Base-by-base conservation (phyloP, 1,140 invertebrate species). In the Sogatella furcifera region DNA sequence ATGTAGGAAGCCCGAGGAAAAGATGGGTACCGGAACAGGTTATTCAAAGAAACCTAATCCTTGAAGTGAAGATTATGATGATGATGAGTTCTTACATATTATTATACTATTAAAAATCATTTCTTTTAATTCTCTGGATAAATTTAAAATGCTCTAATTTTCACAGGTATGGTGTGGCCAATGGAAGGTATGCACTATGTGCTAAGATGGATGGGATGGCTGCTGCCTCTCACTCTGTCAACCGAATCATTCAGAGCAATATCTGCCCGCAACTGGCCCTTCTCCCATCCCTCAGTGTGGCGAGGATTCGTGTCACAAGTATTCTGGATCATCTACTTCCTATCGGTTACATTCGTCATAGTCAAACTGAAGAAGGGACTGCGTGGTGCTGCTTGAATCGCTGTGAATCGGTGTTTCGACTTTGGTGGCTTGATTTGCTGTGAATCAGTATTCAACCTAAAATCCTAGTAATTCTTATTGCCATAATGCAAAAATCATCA, bases 221-320 rank as follows among this genome's bases (percentile, higher is more conserved):
- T 73, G 53, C 70, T 84, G 13, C 83, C 83, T 4, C 75, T 82
- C 60, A 84, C 83, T 0, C 71, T 79, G 41, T 77, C 81, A 2
- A 79, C 80, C 21, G 79, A 83, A 59, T 75, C 79, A 3, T 76
- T 84, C 71, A 69, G 83, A 62, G 76, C 75, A 41, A 73, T 84
- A n/a, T 71, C 82, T 9, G 76, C 78, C 11, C 70, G 81, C 63
- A 80, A 80, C 1, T 83, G 81, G 81, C 70, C 68, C n/a, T 71
- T 83, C n/a, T 62, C 66, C 1, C 72, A 80, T 58, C 69, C 73
- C 5, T 70, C 72, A 1, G 81, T 83, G 2, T 82, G 77, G 70
- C 70, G 72, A 19, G 81, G 81, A 8, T 82, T 78, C 62, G 38
- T 80, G 0, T 75, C 79, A 17, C 76, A 74, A 0, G 67, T 78